A percentile compares a stretch with the other conserved stretches of the same genome.
phyloP scores from a whole-genome alignment of 2,797 vertebrate genomes.

The Nyctalus aviator region DNA sequence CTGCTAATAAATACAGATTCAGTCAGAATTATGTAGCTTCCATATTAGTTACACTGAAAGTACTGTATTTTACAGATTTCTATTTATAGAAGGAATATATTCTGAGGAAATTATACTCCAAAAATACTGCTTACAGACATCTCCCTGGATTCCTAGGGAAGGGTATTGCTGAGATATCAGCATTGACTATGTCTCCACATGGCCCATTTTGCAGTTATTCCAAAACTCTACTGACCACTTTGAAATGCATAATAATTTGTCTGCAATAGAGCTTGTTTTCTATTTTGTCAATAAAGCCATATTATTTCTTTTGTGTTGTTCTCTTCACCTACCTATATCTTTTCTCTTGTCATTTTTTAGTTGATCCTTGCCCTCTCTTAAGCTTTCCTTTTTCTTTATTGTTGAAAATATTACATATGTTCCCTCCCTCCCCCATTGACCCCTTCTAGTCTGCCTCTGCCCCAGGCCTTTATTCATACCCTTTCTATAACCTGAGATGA shows the following conservation, averaged over 20 bases:
- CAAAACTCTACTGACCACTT: neutral
- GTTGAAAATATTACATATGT: too few relatives aligned
- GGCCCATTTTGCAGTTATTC: neutral
- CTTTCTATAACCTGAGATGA: neutral
- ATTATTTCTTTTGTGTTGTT: neutral
- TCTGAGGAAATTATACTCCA: neutral
- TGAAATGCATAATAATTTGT: neutral
- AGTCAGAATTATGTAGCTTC: neutral
- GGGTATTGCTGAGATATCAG: neutral
- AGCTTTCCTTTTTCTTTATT: too few relatives aligned
- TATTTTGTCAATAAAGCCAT: neutral
- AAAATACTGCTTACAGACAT: neutral
- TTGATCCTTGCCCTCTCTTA: neutral
- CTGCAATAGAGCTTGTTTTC: neutral
- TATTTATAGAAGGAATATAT: slow-evolving; percentile 23
- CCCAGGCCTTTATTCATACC: neutral
- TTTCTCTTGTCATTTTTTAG: neutral
- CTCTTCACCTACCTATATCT: neutral
- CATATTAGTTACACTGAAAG: neutral
- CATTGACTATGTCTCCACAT: neutral
- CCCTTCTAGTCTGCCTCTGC: too few relatives aligned
- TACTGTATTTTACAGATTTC: neutral
- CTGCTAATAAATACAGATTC: neutral
- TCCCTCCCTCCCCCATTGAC: too few relatives aligned
- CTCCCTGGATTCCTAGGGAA: neutral